These are phyloP conservation scores for Rhinoptilus africanus DNA, from an alignment of 2,113 vertebrate species.

Conservation along the genomic window DNA sequence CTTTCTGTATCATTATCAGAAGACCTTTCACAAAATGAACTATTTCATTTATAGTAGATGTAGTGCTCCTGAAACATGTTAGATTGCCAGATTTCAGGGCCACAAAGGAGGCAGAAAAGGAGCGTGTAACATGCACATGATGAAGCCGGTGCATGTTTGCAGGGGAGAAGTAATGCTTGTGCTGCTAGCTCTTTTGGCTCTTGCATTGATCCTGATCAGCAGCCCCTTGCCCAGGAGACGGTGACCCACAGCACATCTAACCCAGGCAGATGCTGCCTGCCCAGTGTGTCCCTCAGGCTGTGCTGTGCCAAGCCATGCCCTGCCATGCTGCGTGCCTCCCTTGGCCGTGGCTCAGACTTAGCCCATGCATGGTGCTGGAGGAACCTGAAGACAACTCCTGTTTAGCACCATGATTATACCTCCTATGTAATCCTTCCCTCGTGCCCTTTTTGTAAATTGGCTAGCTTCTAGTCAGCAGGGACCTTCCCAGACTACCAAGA, in stretches of 20 bases:
- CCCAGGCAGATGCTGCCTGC: fast-evolving
- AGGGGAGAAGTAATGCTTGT: not conserved
- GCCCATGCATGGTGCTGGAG: fast-evolving
- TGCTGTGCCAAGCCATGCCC: fast-evolving
- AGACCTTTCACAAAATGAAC: not conserved
- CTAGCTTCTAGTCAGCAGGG: not conserved
- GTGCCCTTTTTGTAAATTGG: not conserved
- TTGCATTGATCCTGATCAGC: too few relatives aligned
- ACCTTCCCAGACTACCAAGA: not conserved
- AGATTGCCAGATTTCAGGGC: not conserved
- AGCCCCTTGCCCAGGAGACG: fast-evolving
- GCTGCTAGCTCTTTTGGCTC: not conserved
- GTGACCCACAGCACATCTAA: too few relatives aligned
- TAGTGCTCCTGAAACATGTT: not conserved
- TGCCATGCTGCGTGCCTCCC: fast-evolving
- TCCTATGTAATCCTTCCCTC: not conserved
- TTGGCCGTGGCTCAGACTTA: fast-evolving
- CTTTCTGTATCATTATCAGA: not conserved
- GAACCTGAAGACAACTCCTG: not conserved
- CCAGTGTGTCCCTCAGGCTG: not conserved
- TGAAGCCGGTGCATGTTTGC: not conserved
- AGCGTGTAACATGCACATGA: not conserved
- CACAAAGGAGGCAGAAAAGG: not conserved
- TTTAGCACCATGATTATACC: fast-evolving
- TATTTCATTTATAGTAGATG: not conserved